Percentiles rank a stretch among this genome's conserved stretches.
These are phyloP conservation scores for Dinothrombium tinctorium DNA, from an alignment of 1,140 invertebrate genomes.

Conservation along the genomic window DNA sequence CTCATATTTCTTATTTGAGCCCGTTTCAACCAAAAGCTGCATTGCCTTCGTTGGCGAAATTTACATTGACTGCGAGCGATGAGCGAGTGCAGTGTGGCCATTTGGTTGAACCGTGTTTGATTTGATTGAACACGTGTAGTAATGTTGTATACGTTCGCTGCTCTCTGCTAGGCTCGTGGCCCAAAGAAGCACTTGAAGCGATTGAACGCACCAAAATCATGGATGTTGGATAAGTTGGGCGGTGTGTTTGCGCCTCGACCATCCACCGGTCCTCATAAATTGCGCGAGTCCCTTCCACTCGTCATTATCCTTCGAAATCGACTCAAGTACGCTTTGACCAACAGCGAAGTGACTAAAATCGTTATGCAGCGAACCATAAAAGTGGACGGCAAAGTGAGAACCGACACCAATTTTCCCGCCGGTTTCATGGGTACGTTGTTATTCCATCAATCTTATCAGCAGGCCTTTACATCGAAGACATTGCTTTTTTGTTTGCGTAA, in stretches of 20 bases:
- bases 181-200: slow-evolving; percentile 99
- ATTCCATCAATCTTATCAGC: not conserved
- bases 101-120: too few relatives aligned
- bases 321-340: slow-evolving; percentile 91
- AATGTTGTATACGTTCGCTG: too few relatives aligned
- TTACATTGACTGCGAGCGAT: too few relatives aligned
- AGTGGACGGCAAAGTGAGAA: slow-evolving; percentile 92
- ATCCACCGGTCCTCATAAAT: slow-evolving; percentile 88
- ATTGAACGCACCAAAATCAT: slow-evolving; percentile 92
- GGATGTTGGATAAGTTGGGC: slow-evolving; percentile 99
- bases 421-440: slow-evolving; percentile 84
- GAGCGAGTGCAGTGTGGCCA: too few relatives aligned
- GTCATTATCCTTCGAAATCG: slow-evolving; percentile 90
- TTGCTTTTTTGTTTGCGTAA: slow-evolving; percentile 2
- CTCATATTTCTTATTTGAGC: too few relatives aligned
- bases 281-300: slow-evolving; percentile 84
- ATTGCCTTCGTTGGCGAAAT: too few relatives aligned
- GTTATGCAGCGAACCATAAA: slow-evolving; percentile 94
- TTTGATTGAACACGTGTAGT: too few relatives aligned
- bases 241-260: slow-evolving; percentile 92
- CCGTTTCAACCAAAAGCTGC: too few relatives aligned
- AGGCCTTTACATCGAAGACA: slow-evolving; percentile 21
- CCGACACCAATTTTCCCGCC: slow-evolving; percentile 85
- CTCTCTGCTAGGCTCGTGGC: slow-evolving; percentile 81
- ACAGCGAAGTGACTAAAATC: slow-evolving; percentile 89